phyloP scores from a whole-genome alignment of 2,888 invertebrate species.

The Thyatira batis region DNA sequence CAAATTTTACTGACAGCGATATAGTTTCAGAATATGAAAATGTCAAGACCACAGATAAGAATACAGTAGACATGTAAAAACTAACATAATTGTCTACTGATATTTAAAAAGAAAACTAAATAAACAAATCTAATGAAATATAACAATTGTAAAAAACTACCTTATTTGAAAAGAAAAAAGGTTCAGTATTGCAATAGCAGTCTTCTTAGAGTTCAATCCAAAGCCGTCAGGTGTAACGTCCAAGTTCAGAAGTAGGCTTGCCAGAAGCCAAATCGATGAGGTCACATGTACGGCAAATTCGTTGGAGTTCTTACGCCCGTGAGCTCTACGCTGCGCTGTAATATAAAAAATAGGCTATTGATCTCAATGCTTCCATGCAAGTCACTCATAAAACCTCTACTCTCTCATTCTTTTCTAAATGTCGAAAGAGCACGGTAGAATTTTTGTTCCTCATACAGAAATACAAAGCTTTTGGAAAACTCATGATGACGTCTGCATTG shows the following conservation, averaged over 20 bases:
- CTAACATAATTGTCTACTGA: no score
- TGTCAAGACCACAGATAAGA: no score
- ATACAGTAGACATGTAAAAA: no score
- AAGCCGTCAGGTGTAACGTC: slow-evolving; percentile 15
- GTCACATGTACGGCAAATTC: slow-evolving; percentile 77
- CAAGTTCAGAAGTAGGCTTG: slow-evolving; percentile 41
- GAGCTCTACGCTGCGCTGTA: slow-evolving; percentile 46
- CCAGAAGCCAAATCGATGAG: slow-evolving; percentile 53
- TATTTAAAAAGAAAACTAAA: neutral
- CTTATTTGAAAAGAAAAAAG: neutral
- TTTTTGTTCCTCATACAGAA: no score
- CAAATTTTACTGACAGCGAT: neutral
- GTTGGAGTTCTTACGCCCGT: slow-evolving; percentile 47
- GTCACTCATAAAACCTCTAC: no score
- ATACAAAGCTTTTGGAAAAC: no score
- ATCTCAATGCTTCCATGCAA: no score
- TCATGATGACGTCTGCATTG: no score
- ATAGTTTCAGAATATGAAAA: neutral
- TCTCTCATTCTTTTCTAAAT: no score
- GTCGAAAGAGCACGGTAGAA: no score
- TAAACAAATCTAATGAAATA: neutral
- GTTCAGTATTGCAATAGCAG: neutral
- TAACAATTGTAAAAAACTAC: neutral
- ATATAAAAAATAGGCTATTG: neutral
- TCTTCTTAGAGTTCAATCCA: neutral